These are phyloP conservation scores for Limnephilus auricula DNA, from an alignment of 2,888 invertebrate species.

Conservation along the genomic window DNA sequence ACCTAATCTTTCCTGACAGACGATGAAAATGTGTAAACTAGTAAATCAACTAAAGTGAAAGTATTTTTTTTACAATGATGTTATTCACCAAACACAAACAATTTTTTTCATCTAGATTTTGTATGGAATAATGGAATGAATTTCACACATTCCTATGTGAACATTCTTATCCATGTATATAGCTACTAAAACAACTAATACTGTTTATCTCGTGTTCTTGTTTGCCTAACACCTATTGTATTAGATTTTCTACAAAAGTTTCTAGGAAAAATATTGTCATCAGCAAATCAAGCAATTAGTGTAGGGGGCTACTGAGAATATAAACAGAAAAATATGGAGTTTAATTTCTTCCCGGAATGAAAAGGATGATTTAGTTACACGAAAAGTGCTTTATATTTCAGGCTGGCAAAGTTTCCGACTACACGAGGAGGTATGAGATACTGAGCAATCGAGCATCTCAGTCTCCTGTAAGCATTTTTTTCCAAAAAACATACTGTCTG, in stretches of 20 bases:
- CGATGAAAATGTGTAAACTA: not conserved
- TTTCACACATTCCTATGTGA: not conserved
- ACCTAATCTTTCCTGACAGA: not conserved
- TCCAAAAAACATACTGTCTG: not conserved
- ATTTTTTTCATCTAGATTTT: not conserved
- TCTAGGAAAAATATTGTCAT: not conserved
- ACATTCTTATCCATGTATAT: not conserved
- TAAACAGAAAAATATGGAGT: not conserved
- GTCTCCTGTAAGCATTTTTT: not conserved
- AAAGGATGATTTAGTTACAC: not conserved
- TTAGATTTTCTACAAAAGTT: not conserved
- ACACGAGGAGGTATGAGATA: not conserved
- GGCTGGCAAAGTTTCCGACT: not conserved
- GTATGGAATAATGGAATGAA: not conserved
- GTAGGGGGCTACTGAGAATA: not conserved
- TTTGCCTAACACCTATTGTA: not conserved
- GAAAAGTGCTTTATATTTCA: not conserved
- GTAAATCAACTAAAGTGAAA: not conserved
- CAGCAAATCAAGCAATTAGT: not conserved
- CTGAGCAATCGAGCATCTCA: not conserved
- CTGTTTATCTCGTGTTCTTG: not conserved
- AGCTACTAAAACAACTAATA: not conserved
- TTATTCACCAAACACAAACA: not conserved
- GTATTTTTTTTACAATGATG: not conserved
- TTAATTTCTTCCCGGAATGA: not conserved